Base-by-base conservation (phyloP, 2,888 invertebrate species). In the Eumerus sabulonum region DNA sequence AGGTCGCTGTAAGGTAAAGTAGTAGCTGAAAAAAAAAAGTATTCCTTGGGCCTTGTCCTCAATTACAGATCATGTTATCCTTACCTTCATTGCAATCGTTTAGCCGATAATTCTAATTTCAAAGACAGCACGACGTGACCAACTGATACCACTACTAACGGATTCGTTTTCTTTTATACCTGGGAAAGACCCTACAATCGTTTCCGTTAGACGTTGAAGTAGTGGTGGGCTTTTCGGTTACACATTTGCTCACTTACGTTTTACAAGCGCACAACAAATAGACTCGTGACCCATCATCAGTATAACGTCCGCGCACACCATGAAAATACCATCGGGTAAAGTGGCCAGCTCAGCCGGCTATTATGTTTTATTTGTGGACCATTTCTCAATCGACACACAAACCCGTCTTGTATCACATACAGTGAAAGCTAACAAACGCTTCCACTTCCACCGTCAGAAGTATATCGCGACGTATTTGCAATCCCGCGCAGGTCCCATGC, bases 111-210 rank as follows among this genome's bases (percentile, higher is more conserved):
- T 53, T 19, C 44, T 44, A 62, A 73, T 54, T 63, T 68, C 67
- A 63, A 77, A 68, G 63, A 73, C 77, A 73, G 73, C 57, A 42
- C 63, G 53, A 63, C 40, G 51, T 63, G 77, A 62, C 64, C 47
- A 77, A 77, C 77, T 77, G 77, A 73, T 77, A 73, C 77, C 73
- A 73, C 73, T 67, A 77, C 73, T 42, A 63, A 73, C 42, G 14
- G 42, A 53, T 63, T 17, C 45, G 63, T 77, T 77, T 48, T 57
- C 73, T 73, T 77, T 77, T 77, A 77, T 77, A 77, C 73, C 67
- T 42, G 63, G 73, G 57, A 67, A 67, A 51, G 62, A 17, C 18
- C 13, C 45, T 59, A 36, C 73, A 51, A 67, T 48, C 59, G 27
- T n/a, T n/a, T n/a, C n/a, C n/a, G n/a, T n/a, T n/a, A n/a, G n/a